phyloP scores from a whole-genome alignment of 2,113 vertebrate species.

The Sylvicapra grimmia region DNA sequence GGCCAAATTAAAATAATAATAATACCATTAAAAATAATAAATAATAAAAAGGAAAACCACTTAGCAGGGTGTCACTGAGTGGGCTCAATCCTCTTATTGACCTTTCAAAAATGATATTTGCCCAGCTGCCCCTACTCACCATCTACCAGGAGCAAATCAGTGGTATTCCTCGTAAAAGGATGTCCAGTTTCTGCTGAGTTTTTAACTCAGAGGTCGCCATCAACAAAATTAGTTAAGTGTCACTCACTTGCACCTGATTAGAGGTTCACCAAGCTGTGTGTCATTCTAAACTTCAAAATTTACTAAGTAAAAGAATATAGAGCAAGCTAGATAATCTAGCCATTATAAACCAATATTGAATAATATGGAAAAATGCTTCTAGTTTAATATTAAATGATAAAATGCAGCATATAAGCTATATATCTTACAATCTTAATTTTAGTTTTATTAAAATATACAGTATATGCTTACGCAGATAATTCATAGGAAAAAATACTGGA shows the following conservation, averaged over 20 bases:
- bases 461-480: background rate
- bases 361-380: background rate
- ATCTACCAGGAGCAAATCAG: background rate
- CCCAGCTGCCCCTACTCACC: background rate
- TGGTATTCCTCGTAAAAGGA: fast-evolving
- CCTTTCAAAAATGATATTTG: background rate
- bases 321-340: background rate
- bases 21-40: background rate
- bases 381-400: constrained; percentile 10
- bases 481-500: background rate
- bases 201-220: background rate
- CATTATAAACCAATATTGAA: background rate
- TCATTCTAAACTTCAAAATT: background rate
- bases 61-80: too few species aligned
- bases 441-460: background rate
- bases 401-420: background rate
- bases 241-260: background rate
- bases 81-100: background rate
- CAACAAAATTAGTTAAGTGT: background rate
- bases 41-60: background rate
- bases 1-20: background rate
- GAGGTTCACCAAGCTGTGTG: background rate
- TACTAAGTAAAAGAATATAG: background rate
- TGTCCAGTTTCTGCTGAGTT: background rate
- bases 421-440: background rate